phyloP scores from a whole-genome alignment of 2,888 invertebrate genomes.

The Dromius quadrimaculatus region DNA sequence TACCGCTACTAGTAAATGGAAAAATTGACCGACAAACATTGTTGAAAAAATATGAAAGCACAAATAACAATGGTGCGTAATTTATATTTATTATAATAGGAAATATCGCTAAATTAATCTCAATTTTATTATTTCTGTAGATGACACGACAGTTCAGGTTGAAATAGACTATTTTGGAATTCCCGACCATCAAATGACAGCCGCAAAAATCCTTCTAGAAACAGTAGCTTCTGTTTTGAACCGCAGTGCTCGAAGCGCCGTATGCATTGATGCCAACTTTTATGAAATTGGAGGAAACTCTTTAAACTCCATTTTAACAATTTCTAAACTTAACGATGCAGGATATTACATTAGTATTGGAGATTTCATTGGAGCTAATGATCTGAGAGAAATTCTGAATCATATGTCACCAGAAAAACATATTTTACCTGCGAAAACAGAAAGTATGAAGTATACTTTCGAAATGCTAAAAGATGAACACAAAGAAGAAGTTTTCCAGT shows the following conservation, averaged over 20 bases:
- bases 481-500: slow-evolving; percentile 79
- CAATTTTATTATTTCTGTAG: slow-evolving; percentile 60
- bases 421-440: slow-evolving; percentile 58
- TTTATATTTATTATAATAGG: not conserved
- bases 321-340: slow-evolving; percentile 80
- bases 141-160: slow-evolving; percentile 70
- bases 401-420: slow-evolving; percentile 67
- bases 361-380: slow-evolving; percentile 81
- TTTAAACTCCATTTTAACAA: slow-evolving; percentile 85
- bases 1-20: slow-evolving; percentile 87
- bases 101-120: not conserved
- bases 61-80: slow-evolving; percentile 75
- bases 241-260: slow-evolving; percentile 72
- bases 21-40: slow-evolving; percentile 87
- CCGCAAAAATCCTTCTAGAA: slow-evolving; percentile 79
- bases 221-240: slow-evolving; percentile 81
- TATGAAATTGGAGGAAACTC: slow-evolving; percentile 90
- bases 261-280: slow-evolving; percentile 79
- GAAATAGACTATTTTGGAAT: slow-evolving; percentile 78
- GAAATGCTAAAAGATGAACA: slow-evolving; percentile 74
- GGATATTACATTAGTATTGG: slow-evolving; percentile 86
- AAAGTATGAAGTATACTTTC: slow-evolving; percentile 65
- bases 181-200: slow-evolving; percentile 69
- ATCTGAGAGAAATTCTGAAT: slow-evolving; percentile 77
- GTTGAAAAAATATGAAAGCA: slow-evolving; percentile 79